Base-by-base conservation (phyloP, 92 coral and sea anemone species). In the Pocillopora grandis region DNA sequence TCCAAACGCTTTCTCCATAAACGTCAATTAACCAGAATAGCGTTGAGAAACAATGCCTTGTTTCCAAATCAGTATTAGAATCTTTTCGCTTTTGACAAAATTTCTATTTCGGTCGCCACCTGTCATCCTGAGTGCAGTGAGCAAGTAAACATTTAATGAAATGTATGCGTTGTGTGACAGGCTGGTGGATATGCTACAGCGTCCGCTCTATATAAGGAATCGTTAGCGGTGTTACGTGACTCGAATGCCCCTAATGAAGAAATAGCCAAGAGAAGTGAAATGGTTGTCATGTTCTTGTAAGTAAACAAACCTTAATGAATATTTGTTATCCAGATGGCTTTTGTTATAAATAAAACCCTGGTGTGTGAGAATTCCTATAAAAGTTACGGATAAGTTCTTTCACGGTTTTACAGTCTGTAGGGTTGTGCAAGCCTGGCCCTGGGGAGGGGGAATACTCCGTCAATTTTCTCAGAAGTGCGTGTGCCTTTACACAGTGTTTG, bases 131-230 rank as follows among this genome's bases (percentile, higher is more conserved):
- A 66, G 12, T 66, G 9, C 14, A 10, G 2, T 10, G 35, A 13
- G 75, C 17, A 6, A 15, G 17, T 27, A 8, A 31, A 31, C 12
- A 31, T 71, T 71, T 60, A 0, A 37, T 16, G 12, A 31, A 71
- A 5, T 61, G 13, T 74, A 13, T 52, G 71, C 15, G 58, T 83
- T 83, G 74, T 65, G 37, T 83, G 65, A 72, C 80, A 92, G 98
- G 99, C 99, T 85, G 99, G 99, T 64, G 99, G 99, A 63, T 96
- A 96, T 72, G 93, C 97, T 0, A 92, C 99, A 0, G 99, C 99
- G 3, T 90, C 99, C 16, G 90, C 93, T 58, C 90, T 96, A 33
- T 96, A 96, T 88, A 92, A 90, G 70, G 99, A 96, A 82, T 81
- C 99, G 23, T 84, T 96, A 36, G 84, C 74, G 49, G 89, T 96